Conservation (phyloP, 2,797 vertebrate genomes). For the Peromyscus attwateri region DNA sequence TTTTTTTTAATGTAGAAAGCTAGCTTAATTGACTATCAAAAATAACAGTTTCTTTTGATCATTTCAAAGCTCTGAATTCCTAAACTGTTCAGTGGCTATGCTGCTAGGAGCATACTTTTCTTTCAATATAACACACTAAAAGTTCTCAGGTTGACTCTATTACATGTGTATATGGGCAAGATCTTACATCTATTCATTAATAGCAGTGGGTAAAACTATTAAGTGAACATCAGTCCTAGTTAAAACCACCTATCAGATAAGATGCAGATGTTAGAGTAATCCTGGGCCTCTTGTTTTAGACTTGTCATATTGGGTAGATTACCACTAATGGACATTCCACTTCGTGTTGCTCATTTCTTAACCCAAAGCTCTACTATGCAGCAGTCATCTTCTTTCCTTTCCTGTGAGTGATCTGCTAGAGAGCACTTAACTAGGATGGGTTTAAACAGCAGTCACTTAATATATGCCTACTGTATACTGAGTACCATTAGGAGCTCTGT, state of each 20-base stretch:
- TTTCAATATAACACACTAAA: not conserved
- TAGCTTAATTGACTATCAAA: not conserved
- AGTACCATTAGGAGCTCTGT: not conserved
- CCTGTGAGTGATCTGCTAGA: not conserved
- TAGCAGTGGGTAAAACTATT: conserved; percentile 6
- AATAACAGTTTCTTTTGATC: conserved; percentile 15
- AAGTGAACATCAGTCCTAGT: conserved; percentile 11
- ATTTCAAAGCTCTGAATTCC: not conserved
- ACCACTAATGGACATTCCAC: not conserved
- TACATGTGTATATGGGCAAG: not conserved
- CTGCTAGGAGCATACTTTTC: not conserved
- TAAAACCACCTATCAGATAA: conserved; percentile 1
- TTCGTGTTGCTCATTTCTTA: not conserved
- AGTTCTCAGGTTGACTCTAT: not conserved
- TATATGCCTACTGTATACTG: not conserved
- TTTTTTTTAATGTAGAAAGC: not conserved
- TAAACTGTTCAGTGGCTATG: not conserved
- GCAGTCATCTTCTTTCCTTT: not conserved
- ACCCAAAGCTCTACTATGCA: not conserved
- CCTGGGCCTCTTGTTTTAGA: conserved; percentile 62
- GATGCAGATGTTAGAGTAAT: conserved; percentile 56
- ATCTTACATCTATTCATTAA: conserved; percentile 26
- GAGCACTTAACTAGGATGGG: not conserved
- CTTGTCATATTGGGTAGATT: conserved; percentile 32
- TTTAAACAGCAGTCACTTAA: not conserved